Conservation (phyloP, 1,140 invertebrate species). For the Melitaea cinxia region DNA sequence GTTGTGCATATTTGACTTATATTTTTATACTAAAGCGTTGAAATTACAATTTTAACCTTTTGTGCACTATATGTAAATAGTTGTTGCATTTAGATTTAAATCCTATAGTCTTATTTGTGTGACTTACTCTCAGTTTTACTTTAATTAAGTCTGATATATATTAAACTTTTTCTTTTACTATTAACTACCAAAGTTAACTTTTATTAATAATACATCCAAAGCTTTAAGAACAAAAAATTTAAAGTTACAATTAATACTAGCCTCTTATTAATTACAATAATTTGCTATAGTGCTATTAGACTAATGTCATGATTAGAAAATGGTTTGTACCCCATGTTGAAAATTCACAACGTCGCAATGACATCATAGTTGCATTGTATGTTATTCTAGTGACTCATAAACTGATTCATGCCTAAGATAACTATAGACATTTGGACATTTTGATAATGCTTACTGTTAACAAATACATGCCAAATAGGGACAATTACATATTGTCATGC, state of each 20-base stretch:
- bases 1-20: background rate
- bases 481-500: slow-evolving; percentile 34
- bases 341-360: slow-evolving; percentile 22
- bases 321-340: slow-evolving; percentile 29
- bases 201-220: slow-evolving; percentile 8
- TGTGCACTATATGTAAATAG: background rate
- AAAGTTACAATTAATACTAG: slow-evolving; percentile 30
- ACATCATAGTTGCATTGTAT: slow-evolving; percentile 21
- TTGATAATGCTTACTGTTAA: background rate
- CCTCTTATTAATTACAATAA: slow-evolving; percentile 29
- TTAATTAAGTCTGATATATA: slow-evolving; percentile 4
- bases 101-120: background rate
- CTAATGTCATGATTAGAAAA: slow-evolving; percentile 42
- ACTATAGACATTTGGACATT: slow-evolving; percentile 8
- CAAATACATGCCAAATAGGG: slow-evolving; percentile 8
- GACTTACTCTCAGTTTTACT: background rate
- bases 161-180: background rate
- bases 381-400: slow-evolving; percentile 31
- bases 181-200: background rate
- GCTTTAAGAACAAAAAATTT: slow-evolving; percentile 3
- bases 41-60: slow-evolving; percentile 39
- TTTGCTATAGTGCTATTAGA: slow-evolving; percentile 35
- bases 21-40: background rate
- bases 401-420: slow-evolving; percentile 12
- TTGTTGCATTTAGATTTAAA: background rate